Percentiles rank a stretch among this genome's conserved stretches.
Evolutionary conservation across 1,140 invertebrate genomes (phyloP).

Genomic region (Sinonovacula constricta): DNA sequence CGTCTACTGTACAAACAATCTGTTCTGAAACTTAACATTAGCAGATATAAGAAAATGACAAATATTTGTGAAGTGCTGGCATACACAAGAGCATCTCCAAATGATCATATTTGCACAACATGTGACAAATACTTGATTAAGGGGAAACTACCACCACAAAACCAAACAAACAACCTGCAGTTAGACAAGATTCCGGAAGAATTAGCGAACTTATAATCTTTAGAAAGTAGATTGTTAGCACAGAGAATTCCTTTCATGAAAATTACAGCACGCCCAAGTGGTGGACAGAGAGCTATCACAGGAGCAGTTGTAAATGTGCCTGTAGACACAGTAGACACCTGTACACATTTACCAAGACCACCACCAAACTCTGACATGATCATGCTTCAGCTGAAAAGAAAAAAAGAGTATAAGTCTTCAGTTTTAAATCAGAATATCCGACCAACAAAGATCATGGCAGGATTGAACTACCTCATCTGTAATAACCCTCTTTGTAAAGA

Average conservation of each 20-base stretch:
- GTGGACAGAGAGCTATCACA: constrained; percentile 20
- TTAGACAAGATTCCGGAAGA: constrained; percentile 6
- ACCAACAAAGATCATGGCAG: neutral
- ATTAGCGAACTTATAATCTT: neutral
- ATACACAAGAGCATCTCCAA: neutral
- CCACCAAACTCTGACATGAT: constrained; percentile 16
- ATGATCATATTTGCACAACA: constrained; percentile 5
- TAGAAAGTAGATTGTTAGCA: constrained; percentile 1
- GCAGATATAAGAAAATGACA: neutral
- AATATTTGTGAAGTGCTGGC: neutral
- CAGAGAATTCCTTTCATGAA: constrained; percentile 38
- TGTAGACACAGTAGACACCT: constrained; percentile 3
- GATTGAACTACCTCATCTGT: neutral
- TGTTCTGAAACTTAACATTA: neutral
- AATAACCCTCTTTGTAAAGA: neutral
- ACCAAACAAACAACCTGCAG: constrained; percentile 1
- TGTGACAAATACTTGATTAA: constrained; percentile 2
- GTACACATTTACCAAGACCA: constrained; percentile 10
- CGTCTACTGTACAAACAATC: constrained; percentile 17
- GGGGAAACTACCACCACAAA: constrained; percentile 15
- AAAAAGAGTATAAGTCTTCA: constrained; percentile 19
- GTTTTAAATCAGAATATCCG: constrained; percentile 3
- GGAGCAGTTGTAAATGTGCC: constrained; percentile 30
- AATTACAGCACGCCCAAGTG: constrained; percentile 9
- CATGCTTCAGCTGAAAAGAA: constrained; percentile 21